These are phyloP conservation scores for Isotomurus palustris DNA, from an alignment of 2,888 invertebrate species.

Conservation along the genomic window DNA sequence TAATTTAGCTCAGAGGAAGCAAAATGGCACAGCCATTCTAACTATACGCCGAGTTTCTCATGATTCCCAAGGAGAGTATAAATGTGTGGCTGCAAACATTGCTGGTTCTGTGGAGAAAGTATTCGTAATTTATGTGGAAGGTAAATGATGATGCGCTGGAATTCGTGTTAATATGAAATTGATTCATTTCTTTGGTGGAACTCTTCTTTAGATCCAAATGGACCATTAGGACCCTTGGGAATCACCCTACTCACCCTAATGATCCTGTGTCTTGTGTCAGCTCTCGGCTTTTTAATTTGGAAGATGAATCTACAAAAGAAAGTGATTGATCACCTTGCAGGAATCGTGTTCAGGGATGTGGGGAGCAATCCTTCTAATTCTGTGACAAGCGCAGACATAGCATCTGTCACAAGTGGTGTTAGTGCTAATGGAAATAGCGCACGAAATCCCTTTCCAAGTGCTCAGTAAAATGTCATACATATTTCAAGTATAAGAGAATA, in stretches of 20 bases:
- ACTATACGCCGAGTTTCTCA: constrained; percentile 40
- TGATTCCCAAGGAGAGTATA: constrained; percentile 40
- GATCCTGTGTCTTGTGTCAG: constrained; percentile 19
- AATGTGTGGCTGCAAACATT: constrained; percentile 38
- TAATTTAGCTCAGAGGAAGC: constrained; percentile 21
- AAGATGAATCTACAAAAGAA: constrained; percentile 43
- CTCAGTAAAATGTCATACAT: no score
- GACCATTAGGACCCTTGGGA: constrained; percentile 18
- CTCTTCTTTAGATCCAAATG: constrained; percentile 29
- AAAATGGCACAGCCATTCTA: constrained; percentile 35
- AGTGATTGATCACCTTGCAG: constrained; percentile 42
- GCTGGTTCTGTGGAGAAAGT: constrained; percentile 34
- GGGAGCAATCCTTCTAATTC: no score
- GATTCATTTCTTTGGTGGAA: neutral
- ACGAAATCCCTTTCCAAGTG: constrained; percentile 3
- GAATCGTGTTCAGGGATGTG: constrained; percentile 44
- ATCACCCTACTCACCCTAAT: constrained; percentile 22
- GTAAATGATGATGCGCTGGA: constrained; percentile 16
- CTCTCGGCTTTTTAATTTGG: constrained; percentile 38
- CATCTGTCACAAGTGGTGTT: neutral
- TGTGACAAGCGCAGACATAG: no score
- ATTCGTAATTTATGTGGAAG: constrained; percentile 31
- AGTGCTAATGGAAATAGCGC: constrained; percentile 4
- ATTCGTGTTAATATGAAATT: neutral
- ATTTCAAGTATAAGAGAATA: no score